Base-by-base conservation (phyloP, 1,140 invertebrate species). In the Calosoma granatense region DNA sequence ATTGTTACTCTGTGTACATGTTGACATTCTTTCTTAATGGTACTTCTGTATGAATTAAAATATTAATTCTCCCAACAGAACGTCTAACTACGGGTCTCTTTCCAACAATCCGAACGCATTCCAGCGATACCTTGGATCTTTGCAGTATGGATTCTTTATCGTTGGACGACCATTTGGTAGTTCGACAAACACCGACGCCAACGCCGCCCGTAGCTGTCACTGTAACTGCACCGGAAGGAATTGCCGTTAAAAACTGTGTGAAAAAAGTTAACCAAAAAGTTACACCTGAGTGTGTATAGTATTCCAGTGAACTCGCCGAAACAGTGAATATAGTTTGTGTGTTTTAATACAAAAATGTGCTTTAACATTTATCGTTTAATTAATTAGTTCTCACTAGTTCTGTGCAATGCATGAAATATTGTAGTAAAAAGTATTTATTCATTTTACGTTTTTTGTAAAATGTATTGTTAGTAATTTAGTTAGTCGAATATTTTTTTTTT, bases 111-210 rank as follows among this genome's bases (percentile, higher is more conserved):
- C 56, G 67, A 6, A 64, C 67, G 23, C 67, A 66, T 51, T 70
- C 68, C 51, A 70, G 64, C 51, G 67, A 70, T 53, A 70, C 64
- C 9, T 58, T 70, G 2, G 41, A 47, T 17, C 41, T 47, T 12
- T 69, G 60, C 43, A 70, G 68, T 53, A 63, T 70, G 59, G 68
- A 70, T 41, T 70, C 68, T 1, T 60, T 67, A 54, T 69, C 64
- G 9, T 63, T 67, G 11, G 68, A 70, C 59, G 63, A 63, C n/a
- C 63, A 67, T 23, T 64, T 65, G 20, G 61, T 65, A 55, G 57
- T 47, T 17, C 67, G 67, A 60, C 66, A 65, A 56, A 63, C 66
- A 53, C 65, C 67, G 20, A 36, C 23, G 4, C 56, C 57, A 52
- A 22, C 59, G 56, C 56, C 57, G 36, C 63, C 64, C 19, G 62